Conservation (phyloP, 2,888 invertebrate species). For the Synanthedon formicaeformis region DNA sequence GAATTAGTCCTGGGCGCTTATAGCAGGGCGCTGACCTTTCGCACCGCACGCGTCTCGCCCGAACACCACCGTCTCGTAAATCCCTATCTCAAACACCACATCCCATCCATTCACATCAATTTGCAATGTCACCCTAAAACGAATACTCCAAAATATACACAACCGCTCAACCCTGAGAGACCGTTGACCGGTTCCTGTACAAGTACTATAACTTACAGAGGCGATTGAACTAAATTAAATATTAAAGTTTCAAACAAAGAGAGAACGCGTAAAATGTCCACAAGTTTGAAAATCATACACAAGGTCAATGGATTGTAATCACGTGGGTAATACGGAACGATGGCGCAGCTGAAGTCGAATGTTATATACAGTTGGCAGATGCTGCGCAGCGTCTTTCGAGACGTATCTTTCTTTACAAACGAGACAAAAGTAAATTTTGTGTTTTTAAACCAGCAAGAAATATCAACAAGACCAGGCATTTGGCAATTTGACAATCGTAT, state of each 20-base stretch:
- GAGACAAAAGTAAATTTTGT: no score
- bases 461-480: no score
- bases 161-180: conserved; percentile 4
- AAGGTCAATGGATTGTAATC: conserved; percentile 36
- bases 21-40: conserved; percentile 57
- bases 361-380: no score
- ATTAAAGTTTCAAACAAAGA: conserved; percentile 18
- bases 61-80: conserved; percentile 15
- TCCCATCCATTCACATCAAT: conserved; percentile 1
- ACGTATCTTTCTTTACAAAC: no score
- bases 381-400: no score
- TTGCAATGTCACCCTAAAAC: background rate
- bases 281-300: conserved; percentile 14
- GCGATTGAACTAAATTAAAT: background rate
- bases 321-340: conserved; percentile 21
- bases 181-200: no score
- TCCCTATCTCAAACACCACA: conserved; percentile 8
- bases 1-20: conserved; percentile 61
- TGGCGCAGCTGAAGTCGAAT: no score
- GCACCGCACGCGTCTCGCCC: conserved; percentile 33
- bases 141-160: conserved; percentile 6
- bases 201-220: background rate
- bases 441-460: no score
- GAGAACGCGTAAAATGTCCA: conserved; percentile 19
- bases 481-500: no score